These are phyloP conservation scores for Brachyrhaphis roseni DNA, from an alignment of 2,797 vertebrate genomes.

Conservation along the genomic window DNA sequence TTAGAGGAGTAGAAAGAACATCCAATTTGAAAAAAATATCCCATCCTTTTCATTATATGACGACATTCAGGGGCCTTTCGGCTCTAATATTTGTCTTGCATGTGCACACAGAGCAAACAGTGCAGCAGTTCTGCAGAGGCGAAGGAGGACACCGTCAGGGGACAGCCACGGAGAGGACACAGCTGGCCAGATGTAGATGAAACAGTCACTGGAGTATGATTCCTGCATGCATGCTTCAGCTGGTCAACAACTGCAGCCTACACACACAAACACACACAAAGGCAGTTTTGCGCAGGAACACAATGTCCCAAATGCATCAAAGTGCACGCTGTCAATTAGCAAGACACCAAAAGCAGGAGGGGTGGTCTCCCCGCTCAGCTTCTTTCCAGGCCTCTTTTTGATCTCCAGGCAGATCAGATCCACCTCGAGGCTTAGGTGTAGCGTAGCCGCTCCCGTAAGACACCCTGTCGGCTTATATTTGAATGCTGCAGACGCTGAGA, in stretches of 20 bases:
- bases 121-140: background rate
- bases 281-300: constrained; percentile 15
- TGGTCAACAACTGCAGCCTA: constrained; percentile 2
- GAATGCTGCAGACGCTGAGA: constrained; percentile 52
- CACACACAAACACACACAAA: constrained; percentile 23
- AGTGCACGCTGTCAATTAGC: constrained; percentile 22
- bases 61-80: background rate
- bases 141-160: constrained; percentile 2
- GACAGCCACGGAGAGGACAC: constrained; percentile 25
- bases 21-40: background rate
- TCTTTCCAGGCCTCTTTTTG: constrained; percentile 31
- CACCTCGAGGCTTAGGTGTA: constrained; percentile 30
- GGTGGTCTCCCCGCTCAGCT: constrained; percentile 13
- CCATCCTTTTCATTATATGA: background rate
- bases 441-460: constrained; percentile 35
- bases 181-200: background rate
- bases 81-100: background rate
- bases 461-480: constrained; percentile 59
- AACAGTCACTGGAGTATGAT: constrained; percentile 1
- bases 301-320: constrained; percentile 36
- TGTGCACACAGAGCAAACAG: background rate
- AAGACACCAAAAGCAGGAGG: background rate
- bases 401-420: constrained; percentile 53
- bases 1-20: background rate
- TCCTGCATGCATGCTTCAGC: background rate